Evolutionary conservation across 2,113 vertebrate genomes (phyloP), one percentile per base, ranked within the genome.

Genomic region (Cyphomyrus discorhynchus): DNA sequence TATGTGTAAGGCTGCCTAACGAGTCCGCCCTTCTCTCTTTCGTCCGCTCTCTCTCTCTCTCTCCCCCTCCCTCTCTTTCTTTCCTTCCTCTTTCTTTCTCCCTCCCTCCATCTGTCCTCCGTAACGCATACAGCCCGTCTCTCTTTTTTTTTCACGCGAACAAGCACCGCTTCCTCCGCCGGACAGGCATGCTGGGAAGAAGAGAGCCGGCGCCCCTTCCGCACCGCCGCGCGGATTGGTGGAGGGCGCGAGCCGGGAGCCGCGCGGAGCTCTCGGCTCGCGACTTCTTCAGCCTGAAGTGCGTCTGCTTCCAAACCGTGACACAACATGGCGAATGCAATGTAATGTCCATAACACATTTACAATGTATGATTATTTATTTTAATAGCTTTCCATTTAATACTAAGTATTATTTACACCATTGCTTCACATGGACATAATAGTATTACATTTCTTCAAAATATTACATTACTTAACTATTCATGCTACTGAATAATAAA

Each of bases 51-150:
- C 82, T 39, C 45, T 83, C 77, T 94, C 93, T 94, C 93, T 92
- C 89, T 52, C 92, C 94, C 94, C 92, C 92, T 2, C 31, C 4
- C 11, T 77, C 13, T 35, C 27, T 77, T 17, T 80, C 31, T 19
- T 39, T 19, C 31, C 11, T 42, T 80, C 74, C 35, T 80, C 13
- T 19, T 39, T 27, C 27, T 77, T 42, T 13, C 35, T 31, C 66
- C 15, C 74, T 80, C 74, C 35, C 74, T 90, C 92, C 93, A 93
- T 89, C 94, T 94, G 93, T 95, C 93, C 93, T 89, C 82, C 92
- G 90, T 92, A 89, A 47, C 90, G 91, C 42, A 94, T 93, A 95
- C 95, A 93, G 95, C 95, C 94, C 95, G 92, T 94, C 94, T 93
- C 92, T 77, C 74, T 80, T 0, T 42, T 17, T 39, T 70, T 90